Base-by-base conservation (phyloP, 1,140 invertebrate species). In the Heliothis virescens region DNA sequence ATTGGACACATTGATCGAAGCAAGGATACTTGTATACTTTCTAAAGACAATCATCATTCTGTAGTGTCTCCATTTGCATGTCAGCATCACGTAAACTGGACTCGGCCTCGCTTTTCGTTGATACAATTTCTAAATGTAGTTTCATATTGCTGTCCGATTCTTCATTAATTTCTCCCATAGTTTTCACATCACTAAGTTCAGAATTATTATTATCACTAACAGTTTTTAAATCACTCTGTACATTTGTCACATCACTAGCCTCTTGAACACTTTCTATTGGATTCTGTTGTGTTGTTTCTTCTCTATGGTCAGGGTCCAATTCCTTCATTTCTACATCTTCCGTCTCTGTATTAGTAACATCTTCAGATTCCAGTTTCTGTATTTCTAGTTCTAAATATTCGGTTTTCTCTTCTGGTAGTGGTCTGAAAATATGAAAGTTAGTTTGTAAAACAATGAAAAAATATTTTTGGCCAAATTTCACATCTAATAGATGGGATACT, bases 61-160 rank as follows among this genome's bases (percentile, higher is more conserved):
- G 3, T 10, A 69, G 13, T n/a, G 67, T 53, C n/a, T 29, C 48
- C 52, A 53, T 13, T 1, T 12, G 10, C 41, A 53, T 53, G 29
- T 71, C 48, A 53, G 48, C 5, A 29, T 71, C 48, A 53, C 13
- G 10, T 10, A 71, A 26, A 13, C 3, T 1, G 1, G 47, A 12
- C 29, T 71, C 67, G 34, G 52, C 57, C 71, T 47, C 29, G 5
- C 41, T 47, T 15, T 59, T 9, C 1, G 53, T 29, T 47, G 71
- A 59, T 47, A 57, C 53, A 41, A 73, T 57, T 47, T 73, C 71
- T 59, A 73, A 13, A 73, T 59, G 53, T 11, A 73, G 53, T 57
- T 73, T 59, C 71, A 73, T 73, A 59, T 11, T 72, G 21, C 15
- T 47, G 11, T 73, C 71, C 11, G 29, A 15, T 11, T 55, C 53